phyloP scores from a whole-genome alignment of 1,140 invertebrate genomes.

The Solen grandis region DNA sequence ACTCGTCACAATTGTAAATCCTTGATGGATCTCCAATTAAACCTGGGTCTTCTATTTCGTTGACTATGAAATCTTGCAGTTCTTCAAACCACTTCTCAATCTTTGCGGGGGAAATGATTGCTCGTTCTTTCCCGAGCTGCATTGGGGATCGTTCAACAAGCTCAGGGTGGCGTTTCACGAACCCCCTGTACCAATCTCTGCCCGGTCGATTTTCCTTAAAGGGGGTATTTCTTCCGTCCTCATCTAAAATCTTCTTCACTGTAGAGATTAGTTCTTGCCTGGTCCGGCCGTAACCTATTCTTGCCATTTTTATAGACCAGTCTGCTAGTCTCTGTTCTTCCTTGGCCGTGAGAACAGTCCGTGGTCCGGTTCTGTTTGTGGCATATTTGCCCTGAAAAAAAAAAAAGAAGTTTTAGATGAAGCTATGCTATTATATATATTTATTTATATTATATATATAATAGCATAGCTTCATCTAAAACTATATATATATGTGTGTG shows the following conservation, averaged over 20 bases:
- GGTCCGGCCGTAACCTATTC: conserved; percentile 12
- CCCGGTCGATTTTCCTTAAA: conserved; percentile 66
- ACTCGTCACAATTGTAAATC: neutral
- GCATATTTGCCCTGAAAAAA: too few species aligned
- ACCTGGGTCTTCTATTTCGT: conserved; percentile 31
- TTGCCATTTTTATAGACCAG: conserved; percentile 19
- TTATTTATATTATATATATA: too few species aligned
- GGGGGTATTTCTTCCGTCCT: conserved; percentile 32
- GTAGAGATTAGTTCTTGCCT: too few species aligned
- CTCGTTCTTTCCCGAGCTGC: conserved; percentile 53
- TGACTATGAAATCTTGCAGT: conserved; percentile 26
- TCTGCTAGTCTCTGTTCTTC: too few species aligned
- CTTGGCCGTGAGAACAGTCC: conserved; percentile 13
- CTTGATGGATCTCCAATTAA: neutral
- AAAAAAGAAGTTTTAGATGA: too few species aligned
- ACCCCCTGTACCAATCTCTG: too few species aligned
- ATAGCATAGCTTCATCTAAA: conserved; percentile 5
- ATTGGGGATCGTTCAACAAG: too few species aligned
- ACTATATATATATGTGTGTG: neutral
- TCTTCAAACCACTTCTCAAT: too few species aligned
- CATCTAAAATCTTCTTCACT: conserved; percentile 44
- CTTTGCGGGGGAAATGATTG: conserved; percentile 34
- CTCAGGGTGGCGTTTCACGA: too few species aligned
- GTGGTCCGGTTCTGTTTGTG: neutral
- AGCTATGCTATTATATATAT: too few species aligned